phyloP scores from a whole-genome alignment of 23 tunicate species.

The Trididemnum nubilum region DNA sequence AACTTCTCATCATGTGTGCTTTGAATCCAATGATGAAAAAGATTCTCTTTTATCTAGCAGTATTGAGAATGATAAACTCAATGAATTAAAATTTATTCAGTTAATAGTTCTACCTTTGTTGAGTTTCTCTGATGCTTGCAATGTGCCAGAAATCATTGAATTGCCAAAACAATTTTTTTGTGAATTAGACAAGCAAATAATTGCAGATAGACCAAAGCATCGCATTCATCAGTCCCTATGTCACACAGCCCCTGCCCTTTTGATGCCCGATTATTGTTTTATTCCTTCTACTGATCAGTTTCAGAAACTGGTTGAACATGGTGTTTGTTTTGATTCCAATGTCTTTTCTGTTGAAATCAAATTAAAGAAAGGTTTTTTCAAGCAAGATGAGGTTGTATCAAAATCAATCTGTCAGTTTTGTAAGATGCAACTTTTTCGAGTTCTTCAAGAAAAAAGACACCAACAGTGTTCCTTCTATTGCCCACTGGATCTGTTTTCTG shows the following conservation, averaged over 20 bases:
- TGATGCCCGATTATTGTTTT: constrained; percentile 59
- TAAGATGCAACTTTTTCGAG: constrained; percentile 40
- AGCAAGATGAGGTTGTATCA: neutral
- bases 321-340: constrained; percentile 13
- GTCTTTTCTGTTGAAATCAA: constrained; percentile 52
- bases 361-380: constrained; percentile 50
- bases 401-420: constrained; percentile 60
- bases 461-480: constrained; percentile 37
- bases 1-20: no score
- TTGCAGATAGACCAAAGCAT: constrained; percentile 51
- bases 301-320: neutral
- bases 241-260: neutral
- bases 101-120: constrained; percentile 66
- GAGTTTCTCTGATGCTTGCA: constrained; percentile 56
- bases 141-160: constrained; percentile 32
- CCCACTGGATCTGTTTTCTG: constrained; percentile 80
- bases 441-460: constrained; percentile 9
- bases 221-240: constrained; percentile 45
- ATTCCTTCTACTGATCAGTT: neutral
- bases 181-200: constrained; percentile 43
- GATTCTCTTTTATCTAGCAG: neutral
- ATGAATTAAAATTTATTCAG: constrained; percentile 40
- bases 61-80: neutral
- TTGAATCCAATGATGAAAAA: neutral
- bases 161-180: constrained; percentile 49